Base-by-base conservation (phyloP, 2,113 vertebrate genomes). In the Petroica traversi region DNA sequence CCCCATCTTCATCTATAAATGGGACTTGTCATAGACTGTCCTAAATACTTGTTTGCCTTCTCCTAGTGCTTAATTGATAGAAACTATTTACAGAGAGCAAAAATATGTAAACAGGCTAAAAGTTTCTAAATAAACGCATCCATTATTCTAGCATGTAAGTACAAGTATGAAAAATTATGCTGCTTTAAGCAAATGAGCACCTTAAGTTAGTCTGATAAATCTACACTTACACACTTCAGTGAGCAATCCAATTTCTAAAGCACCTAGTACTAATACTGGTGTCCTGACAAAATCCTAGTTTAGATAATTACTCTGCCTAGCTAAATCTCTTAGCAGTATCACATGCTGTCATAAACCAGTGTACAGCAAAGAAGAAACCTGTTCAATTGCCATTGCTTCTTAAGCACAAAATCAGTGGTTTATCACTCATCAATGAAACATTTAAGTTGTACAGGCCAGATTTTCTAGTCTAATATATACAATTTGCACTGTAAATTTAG, bases 241-340 rank as follows among this genome's bases (percentile, higher is more conserved):
- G 67, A 96, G 67, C 84, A 95, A 95, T 54, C 78, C 91, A 73
- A 94, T 95, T 97, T 94, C 85, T 75, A 91, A 94, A 94, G 62
- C 58, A 88, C 36, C 55, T 51, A 52, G 34, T 78, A 84, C 64
- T 74, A 93, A 89, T 51, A 75, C 23, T 38, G 46, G 41, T 79
- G 58, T 89, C 91, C 84, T 93, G 71, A 89, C 73, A 74, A 89
- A 95, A 93, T 73, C 85, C 85, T 45, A 83, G 77, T 85, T 82
- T 73, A 89, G 87, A 45, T 91, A 94, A 95, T 95, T 94, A 89
- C 66, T 73, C 77, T 79, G 69, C 81, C 41, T 91, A 87, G 66
- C 74, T 83, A 85, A 85, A 93, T 69, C 58, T 79, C 71, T 85
- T 54, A 51, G 46, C 38, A 66, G 55, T n/a, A 83, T 66, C 4